phyloP scores from a whole-genome alignment of 92 coral and sea anemone species.

The Desmophyllum pertusum region DNA sequence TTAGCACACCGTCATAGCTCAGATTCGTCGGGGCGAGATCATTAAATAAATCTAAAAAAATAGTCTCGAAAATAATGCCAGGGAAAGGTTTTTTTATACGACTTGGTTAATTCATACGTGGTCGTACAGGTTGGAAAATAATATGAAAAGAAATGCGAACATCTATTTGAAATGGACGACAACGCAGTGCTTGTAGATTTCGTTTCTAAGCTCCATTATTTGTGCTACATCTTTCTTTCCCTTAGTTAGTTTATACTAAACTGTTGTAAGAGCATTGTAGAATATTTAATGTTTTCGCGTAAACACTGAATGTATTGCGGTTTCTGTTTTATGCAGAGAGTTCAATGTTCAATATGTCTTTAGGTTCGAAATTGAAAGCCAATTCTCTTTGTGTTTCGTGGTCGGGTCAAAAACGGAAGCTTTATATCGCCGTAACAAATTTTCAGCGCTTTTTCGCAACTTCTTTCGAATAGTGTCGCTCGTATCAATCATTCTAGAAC shows the following conservation, averaged over 20 bases:
- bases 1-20: constrained; percentile 13
- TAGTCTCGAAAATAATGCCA: neutral
- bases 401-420: constrained; percentile 25
- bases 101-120: neutral
- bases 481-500: neutral
- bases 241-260: neutral
- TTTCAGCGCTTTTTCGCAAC: neutral
- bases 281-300: neutral
- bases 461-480: neutral
- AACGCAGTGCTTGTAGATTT: neutral
- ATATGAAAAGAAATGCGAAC: neutral
- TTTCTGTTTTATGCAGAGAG: neutral
- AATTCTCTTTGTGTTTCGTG: constrained; percentile 21
- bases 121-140: neutral
- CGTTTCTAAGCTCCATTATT: neutral
- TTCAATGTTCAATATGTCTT: too few species aligned
- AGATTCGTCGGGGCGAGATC: constrained; percentile 11
- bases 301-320: neutral
- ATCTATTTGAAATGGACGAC: neutral
- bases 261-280: neutral
- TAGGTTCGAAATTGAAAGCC: constrained; percentile 46
- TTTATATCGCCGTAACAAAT: neutral
- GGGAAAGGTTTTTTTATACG: neutral
- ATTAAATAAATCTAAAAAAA: constrained; percentile 16
- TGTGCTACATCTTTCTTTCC: constrained; percentile 10